Conservation (phyloP, 2,888 invertebrate species). For the Hypolimnas misippus region DNA sequence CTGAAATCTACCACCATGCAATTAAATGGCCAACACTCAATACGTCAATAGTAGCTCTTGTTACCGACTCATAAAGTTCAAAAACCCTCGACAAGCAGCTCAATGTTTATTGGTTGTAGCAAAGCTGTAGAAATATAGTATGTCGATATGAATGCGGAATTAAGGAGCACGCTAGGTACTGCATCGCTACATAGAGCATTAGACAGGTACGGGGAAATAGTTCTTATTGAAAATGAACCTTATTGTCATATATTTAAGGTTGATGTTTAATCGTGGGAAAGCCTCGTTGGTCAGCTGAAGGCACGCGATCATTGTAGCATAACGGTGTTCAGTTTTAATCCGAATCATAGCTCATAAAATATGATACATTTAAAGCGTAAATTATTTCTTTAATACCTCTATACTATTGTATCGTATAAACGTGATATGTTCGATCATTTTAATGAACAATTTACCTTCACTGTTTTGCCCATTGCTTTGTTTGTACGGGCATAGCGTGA, state of each 20-base stretch:
- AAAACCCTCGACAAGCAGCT: not conserved
- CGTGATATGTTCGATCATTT: no score
- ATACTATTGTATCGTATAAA: no score
- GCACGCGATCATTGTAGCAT: constrained; percentile 12
- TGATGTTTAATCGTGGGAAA: not conserved
- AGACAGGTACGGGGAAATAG: not conserved
- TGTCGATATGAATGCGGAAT: constrained; percentile 14
- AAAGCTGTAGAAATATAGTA: constrained; percentile 12
- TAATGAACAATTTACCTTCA: no score
- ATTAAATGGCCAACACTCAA: not conserved
- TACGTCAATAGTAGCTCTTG: not conserved
- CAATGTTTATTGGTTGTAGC: not conserved
- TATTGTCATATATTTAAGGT: not conserved
- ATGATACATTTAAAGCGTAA: not conserved
- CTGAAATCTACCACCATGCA: constrained; percentile 4
- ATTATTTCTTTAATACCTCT: not conserved
- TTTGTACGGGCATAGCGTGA: no score
- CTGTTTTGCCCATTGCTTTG: no score
- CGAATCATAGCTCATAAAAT: not conserved
- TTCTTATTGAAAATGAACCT: not conserved
- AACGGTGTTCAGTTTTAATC: constrained; percentile 10
- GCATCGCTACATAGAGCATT: constrained; percentile 11
- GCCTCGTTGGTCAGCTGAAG: constrained; percentile 1
- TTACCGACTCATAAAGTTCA: not conserved
- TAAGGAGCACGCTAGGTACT: constrained; percentile 13